Base-by-base conservation (phyloP, 2,888 invertebrate genomes). In the Drosophila borealis region DNA sequence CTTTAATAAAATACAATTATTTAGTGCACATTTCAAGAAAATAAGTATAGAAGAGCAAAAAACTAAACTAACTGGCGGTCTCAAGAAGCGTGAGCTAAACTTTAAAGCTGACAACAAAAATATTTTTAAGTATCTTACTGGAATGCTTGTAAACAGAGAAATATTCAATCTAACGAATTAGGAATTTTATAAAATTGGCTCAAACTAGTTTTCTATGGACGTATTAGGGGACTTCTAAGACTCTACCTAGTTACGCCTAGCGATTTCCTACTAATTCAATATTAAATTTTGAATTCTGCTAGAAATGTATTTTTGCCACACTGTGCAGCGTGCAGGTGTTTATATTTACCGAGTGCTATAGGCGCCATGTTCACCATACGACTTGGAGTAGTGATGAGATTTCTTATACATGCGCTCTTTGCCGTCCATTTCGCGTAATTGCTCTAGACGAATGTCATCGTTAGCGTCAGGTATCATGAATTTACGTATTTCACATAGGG, bases 401-500 rank as follows among this genome's bases (percentile, higher is more conserved):
- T 91, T 91, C 75, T 91, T 92, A 61, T 92, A 91, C 53, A 92
- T 63, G 41, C 91, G 90, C 21, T 91, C 91, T 67, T 92, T 91
- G 37, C 91, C 92, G 48, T 91, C 91, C 88, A 91, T 90, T 70
- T 91, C 91, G 10, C 91, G 90, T 66, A 91, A 79, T 73, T 91
- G 91, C 63, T 91, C 91, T 34, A 92, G 70, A 2, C 91, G 89
- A 34, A 91, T 91, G 36, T 91, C 92, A 61, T 91, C 91, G 56
- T 92, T 92, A 3, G 92, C 91, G 74, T 96, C 96, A 89, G 96
- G 96, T 68, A 96, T 96, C 88, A 97, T 93, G 91, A 96, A 97
- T 88, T 96, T 94, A 76, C 96, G 93, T 55, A 97, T 94, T 93
- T 96, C 96, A 0, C 96, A 96, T 34, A 96, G 93, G 2, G 96